phyloP scores from a whole-genome alignment of 2,113 vertebrate species.

The Leptodactylus fuscus region DNA sequence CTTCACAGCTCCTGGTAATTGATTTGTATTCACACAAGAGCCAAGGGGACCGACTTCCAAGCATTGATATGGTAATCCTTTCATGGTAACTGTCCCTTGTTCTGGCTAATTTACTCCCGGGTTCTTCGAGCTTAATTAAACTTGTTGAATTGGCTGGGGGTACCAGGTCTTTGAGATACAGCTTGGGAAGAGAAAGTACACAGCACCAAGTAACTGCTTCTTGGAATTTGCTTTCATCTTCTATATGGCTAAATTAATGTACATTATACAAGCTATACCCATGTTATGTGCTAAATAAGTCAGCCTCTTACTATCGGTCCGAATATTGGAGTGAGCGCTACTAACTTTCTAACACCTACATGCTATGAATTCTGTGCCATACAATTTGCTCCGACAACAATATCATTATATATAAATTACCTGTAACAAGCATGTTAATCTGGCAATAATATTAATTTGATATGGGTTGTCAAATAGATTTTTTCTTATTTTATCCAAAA shows the following conservation, averaged over 20 bases:
- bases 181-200: slow-evolving; percentile 40
- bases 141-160: slow-evolving; percentile 59
- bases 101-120: slow-evolving; percentile 61
- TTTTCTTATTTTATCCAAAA: no score
- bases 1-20: slow-evolving; percentile 62
- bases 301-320: background rate
- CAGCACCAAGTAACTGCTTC: slow-evolving; percentile 40
- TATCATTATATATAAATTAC: background rate
- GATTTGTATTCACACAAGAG: slow-evolving; percentile 62
- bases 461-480: no score
- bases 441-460: no score
- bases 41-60: slow-evolving; percentile 58
- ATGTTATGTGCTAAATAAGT: background rate
- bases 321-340: background rate
- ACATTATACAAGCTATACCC: slow-evolving; percentile 18
- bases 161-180: slow-evolving; percentile 51
- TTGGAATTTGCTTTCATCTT: slow-evolving; percentile 50
- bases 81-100: slow-evolving; percentile 62
- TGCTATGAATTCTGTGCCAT: background rate
- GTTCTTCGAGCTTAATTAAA: slow-evolving; percentile 61
- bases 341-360: background rate
- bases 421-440: background rate
- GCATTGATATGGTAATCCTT: slow-evolving; percentile 61
- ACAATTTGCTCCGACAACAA: background rate
- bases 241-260: slow-evolving; percentile 32